Evolutionary conservation across 2,797 vertebrate genomes (phyloP).

Genomic region (Phoxinus dragarum): DNA sequence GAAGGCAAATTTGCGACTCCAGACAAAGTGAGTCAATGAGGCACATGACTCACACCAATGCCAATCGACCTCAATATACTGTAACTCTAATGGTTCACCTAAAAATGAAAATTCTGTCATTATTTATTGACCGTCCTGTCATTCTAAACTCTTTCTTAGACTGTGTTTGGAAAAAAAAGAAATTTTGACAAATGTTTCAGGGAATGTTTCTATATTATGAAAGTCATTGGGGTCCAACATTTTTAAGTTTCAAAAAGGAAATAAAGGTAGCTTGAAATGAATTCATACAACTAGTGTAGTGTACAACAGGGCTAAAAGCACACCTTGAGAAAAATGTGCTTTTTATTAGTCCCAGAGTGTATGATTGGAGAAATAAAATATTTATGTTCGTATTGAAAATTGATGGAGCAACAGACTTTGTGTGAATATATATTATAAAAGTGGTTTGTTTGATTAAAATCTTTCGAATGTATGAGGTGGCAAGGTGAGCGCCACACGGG

Average conservation of each 20-base stretch:
- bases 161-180: not conserved
- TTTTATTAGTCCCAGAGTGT: too few relatives aligned
- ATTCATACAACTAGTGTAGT: not conserved
- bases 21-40: conserved; percentile 70
- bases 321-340: too few relatives aligned
- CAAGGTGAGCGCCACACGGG: too few relatives aligned
- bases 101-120: not conserved
- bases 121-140: not conserved
- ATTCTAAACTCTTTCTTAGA: not conserved
- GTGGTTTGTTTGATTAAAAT: too few relatives aligned
- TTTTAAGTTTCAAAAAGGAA: conserved; percentile 7
- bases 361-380: too few relatives aligned
- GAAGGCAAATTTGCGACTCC: conserved; percentile 67
- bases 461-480: too few relatives aligned
- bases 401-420: too few relatives aligned
- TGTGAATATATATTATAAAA: too few relatives aligned
- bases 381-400: too few relatives aligned
- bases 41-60: conserved; percentile 64
- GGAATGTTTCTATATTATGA: not conserved
- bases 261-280: not conserved
- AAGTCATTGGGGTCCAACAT: not conserved
- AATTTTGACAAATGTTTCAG: not conserved
- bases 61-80: conserved; percentile 53
- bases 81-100: conserved; percentile 25
- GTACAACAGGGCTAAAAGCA: too few relatives aligned